Base-by-base conservation (phyloP, 2,888 invertebrate genomes). In the Melanargia galathea region DNA sequence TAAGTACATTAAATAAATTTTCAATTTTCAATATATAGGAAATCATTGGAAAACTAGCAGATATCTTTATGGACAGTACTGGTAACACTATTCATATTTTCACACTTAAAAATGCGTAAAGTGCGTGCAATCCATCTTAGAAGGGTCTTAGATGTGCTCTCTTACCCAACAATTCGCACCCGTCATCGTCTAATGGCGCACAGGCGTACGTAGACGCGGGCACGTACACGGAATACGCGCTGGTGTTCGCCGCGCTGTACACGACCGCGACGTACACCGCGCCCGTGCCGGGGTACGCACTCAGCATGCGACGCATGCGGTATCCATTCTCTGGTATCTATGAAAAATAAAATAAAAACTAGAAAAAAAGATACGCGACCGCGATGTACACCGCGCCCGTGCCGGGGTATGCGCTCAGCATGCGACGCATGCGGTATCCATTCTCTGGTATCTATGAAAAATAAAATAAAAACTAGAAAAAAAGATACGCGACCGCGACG, bases 131-230 rank as follows among this genome's bases (percentile, higher is more conserved):
- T n/a, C n/a, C n/a, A n/a, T n/a, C n/a, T n/a, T n/a, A n/a, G n/a
- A n/a, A n/a, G n/a, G n/a, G n/a, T n/a, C n/a, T n/a, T n/a, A n/a
- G n/a, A n/a, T n/a, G n/a, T n/a, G n/a, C n/a, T n/a, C n/a, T 81
- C 87, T 85, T 87, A 94, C 94, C 90, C 69, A 93, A 79, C 66
- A 92, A 78, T 59, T 90, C 79, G 74, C 94, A 94, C 52, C 91
- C 88, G 16, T 81, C 79, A 59, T 87, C 86, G 2, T 82, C 74
- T 7, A 83, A 58, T 2, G 92, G 83, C 65, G 91, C 86, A 80
- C 96, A 96, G 0, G 93, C 94, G 74, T 95, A 96, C 1, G 93
- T 93, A 55, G 93, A 86, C 2, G 91, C 85, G 0, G 96, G 95
- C 0, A 95, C 93, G 77, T 96, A 96, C 2, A 94, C 93, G 0